phyloP scores from a whole-genome alignment of 64 coral and sea anemone species.

The Pachyseris speciosa region DNA sequence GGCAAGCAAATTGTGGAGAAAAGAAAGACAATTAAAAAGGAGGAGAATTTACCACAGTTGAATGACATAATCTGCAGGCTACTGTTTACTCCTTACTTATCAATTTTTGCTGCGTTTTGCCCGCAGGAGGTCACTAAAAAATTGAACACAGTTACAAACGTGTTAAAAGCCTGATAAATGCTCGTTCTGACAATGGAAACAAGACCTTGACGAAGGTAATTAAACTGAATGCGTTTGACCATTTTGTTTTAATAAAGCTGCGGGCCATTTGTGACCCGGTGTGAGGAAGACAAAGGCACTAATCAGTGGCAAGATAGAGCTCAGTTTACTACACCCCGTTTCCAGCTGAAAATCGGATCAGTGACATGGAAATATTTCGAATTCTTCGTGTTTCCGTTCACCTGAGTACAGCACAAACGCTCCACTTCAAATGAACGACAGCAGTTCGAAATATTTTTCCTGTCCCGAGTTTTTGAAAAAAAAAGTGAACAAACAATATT shows the following conservation, averaged over 20 bases:
- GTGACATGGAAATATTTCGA: neutral
- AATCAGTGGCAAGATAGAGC: neutral
- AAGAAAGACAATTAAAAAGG: too few relatives aligned
- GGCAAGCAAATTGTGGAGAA: too few relatives aligned
- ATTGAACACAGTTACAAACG: too few relatives aligned
- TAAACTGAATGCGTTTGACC: neutral
- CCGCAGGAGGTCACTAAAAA: too few relatives aligned
- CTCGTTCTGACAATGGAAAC: neutral
- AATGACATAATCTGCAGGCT: too few relatives aligned
- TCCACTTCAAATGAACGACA: neutral
- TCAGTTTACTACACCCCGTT: neutral
- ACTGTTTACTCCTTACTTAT: too few relatives aligned
- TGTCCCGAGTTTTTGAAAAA: neutral
- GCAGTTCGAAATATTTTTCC: neutral
- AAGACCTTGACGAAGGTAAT: neutral
- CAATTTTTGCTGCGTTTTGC: too few relatives aligned
- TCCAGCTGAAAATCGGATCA: neutral
- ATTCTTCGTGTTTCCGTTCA: constrained; percentile 29
- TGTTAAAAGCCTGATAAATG: neutral
- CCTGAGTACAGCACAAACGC: neutral
- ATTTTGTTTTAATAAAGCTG: neutral
- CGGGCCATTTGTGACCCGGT: neutral
- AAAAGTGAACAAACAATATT: neutral
- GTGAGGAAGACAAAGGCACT: neutral
- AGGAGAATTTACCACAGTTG: too few relatives aligned